Evolutionary conservation across 2,888 invertebrate species (phyloP), one percentile per base, ranked within the genome.

Genomic region (Ophion ventricosus): DNA sequence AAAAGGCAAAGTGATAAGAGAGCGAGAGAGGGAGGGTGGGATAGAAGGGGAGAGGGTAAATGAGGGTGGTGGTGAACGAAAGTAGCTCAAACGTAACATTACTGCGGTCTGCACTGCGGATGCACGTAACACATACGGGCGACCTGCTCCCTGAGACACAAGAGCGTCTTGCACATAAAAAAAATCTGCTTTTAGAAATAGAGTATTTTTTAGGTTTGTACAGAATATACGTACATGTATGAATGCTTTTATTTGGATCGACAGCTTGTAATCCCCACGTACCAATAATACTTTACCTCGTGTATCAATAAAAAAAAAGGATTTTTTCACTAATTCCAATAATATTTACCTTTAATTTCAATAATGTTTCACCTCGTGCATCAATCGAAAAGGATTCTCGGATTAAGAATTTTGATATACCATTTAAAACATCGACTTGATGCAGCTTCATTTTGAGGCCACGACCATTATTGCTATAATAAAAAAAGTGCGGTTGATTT

Each of bases 101-200:
- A 89, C 89, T 88, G 91, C 90, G 88, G 91, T 89, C 89, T 90
- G 90, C 90, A 91, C 88, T 91, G 91, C 91, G 86, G 91, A 90
- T 89, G 87, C 87, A 88, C 88, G 87, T 87, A 86, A 73, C 57
- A 64, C 82, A 82, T 80, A 69, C 54, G 54, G 73, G 23, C 75
- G 20, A 64, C 63, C 23, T 70, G 40, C 61, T 49, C 67, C 26
- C 43, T 49, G 59, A 80, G 73, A 54, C 72, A 73, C 76, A 59
- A 83, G 80, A 76, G 64, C 59, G 70, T 70, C 66, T 75, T 66
- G 23, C 63, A 63, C 26, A 49, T 61, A 23, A 49, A 29, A 3
- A 76, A 25, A n/a, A 56, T 70, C 11, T 70, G 1, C 29, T 49
- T 2, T 0, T 2, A 25, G 7, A 67, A 17, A 17, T 0, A 43